Base-by-base conservation (phyloP, 2,113 vertebrate genomes). In the Mandrillus leucophaeus region DNA sequence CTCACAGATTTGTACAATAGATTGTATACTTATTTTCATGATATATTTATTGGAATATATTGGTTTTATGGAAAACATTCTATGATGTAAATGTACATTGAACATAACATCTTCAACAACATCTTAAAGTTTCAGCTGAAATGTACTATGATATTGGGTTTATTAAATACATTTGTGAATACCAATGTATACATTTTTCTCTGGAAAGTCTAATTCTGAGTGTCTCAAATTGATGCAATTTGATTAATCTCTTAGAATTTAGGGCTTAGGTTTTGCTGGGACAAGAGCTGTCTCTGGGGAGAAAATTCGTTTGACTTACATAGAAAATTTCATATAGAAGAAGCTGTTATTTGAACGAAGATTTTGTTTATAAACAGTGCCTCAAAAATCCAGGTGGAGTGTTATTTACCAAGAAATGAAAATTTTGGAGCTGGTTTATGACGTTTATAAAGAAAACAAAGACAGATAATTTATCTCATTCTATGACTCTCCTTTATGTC, bases 241-340 rank as follows among this genome's bases (percentile, higher is more conserved):
- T 68, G 87, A 90, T 76, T 87, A 81, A 82, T 87, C 52, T 86
- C 88, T 85, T 48, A 87, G 17, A n/a, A 11, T 52, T 59, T 89
- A 4, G 22, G 30, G 5, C 40, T 94, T 91, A 55, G n/a, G 45
- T 93, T 70, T 83, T 84, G 52, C 25, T 35, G 30, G 88, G 52
- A n/a, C 13, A 57, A 9, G 7, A 80, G 75, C 6, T 80, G 27
- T 68, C 59, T 97, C 93, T 93, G 40, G 52, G 48, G 79, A 97
- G 78, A 95, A 97, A 96, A 98, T 96, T 90, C 93, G 52, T 78
- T 93, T 95, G 82, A 81, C 66, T 94, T 94, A 50, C 4, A 45
- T 10, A 73, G 64, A 25, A 96, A 84, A 87, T 87, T 88, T 86
- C 55, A 88, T 89, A 72, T 73, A 72, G 45, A 97, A 89, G 18